Conservation (phyloP, 2,797 vertebrate genomes). For the Sebastes oblongus region DNA sequence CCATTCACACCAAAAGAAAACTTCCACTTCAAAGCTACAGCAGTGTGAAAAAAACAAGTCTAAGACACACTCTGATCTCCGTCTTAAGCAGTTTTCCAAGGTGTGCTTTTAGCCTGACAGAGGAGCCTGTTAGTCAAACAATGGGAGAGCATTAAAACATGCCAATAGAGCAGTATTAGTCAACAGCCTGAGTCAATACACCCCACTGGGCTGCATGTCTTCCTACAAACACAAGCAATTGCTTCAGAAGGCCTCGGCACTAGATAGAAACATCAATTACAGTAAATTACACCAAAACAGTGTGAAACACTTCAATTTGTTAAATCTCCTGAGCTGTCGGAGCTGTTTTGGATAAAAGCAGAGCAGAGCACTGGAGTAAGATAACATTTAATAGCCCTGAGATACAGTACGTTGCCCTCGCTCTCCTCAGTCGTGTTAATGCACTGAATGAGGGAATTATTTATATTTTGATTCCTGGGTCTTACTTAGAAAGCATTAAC, state of each 20-base stretch:
- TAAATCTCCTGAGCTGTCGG: conserved; percentile 72
- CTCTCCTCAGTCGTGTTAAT: conserved; percentile 55
- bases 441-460: conserved; percentile 48
- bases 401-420: conserved; percentile 54
- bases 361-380: conserved; percentile 53
- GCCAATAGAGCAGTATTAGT: conserved; percentile 76
- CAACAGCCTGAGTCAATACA: conserved; percentile 76
- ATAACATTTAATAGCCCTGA: conserved; percentile 69
- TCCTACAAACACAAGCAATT: conserved; percentile 78
- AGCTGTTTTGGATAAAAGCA: conserved; percentile 71
- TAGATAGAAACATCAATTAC: conserved; percentile 79
- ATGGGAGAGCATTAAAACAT: conserved; percentile 75
- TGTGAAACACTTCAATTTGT: conserved; percentile 77
- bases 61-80: conserved; percentile 1
- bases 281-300: conserved; percentile 80
- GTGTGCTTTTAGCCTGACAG: conserved; percentile 51
- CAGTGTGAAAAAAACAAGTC: background rate
- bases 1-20: background rate
- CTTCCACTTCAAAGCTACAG: background rate
- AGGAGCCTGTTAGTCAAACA: conserved; percentile 70
- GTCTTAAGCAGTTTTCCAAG: conserved; percentile 31
- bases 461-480: conserved; percentile 62
- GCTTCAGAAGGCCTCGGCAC: conserved; percentile 66
- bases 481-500: conserved; percentile 56
- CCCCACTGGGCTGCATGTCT: conserved; percentile 78